A percentile compares a stretch with the other conserved stretches of the same genome.
phyloP scores from a whole-genome alignment of 2,113 vertebrate genomes.

The Bagarius yarrelli region DNA sequence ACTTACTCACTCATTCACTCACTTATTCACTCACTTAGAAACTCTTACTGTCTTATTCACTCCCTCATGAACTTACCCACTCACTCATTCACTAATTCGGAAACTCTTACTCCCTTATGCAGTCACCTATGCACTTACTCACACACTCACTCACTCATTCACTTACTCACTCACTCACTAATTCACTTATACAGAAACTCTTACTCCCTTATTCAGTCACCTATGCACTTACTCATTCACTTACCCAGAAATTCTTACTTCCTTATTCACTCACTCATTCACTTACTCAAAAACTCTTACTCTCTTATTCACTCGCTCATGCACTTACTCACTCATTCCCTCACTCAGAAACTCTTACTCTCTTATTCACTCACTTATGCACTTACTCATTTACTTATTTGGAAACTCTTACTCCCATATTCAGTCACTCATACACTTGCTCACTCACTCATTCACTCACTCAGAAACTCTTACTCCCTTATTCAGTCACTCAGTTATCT shows the following conservation, averaged over 20 bases:
- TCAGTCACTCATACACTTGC: neutral
- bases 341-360: neutral
- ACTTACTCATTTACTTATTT: neutral
- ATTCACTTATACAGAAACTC: neutral
- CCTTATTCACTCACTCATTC: neutral
- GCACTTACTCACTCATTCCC: neutral
- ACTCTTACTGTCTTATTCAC: too few relatives aligned
- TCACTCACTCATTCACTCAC: neutral
- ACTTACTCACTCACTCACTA: neutral
- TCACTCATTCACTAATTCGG: too few relatives aligned
- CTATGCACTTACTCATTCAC: neutral
- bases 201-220: too few relatives aligned
- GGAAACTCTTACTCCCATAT: too few relatives aligned
- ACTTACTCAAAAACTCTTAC: neutral
- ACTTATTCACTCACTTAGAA: neutral
- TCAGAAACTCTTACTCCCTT: neutral
- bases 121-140: neutral
- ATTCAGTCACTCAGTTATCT: neutral
- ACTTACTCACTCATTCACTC: neutral
- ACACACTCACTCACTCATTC: constrained; percentile 6
- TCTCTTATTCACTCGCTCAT: neutral
- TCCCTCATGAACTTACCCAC: constrained; percentile 6
- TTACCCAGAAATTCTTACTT: too few relatives aligned
- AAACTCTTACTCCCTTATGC: too few relatives aligned
- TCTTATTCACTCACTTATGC: too few relatives aligned